phyloP scores from a whole-genome alignment of 2,797 vertebrate genomes.

The Phrynocephalus forsythii region DNA sequence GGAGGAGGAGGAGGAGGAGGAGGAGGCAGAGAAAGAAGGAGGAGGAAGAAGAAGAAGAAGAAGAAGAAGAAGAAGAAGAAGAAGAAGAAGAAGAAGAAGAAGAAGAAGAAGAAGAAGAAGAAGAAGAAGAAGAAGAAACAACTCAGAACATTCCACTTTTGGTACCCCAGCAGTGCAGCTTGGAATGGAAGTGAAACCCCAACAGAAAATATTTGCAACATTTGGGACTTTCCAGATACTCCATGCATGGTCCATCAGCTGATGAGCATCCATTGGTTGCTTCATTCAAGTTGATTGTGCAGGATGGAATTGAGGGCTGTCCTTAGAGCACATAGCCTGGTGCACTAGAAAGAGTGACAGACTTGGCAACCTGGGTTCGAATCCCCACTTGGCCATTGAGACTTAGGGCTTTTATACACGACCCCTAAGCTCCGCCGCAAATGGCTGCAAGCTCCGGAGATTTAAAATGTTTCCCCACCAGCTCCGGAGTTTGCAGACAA shows the following conservation, averaged over 20 bases:
- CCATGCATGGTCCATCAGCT: neutral
- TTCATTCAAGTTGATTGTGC: neutral
- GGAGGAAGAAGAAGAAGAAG: no score
- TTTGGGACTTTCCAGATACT: neutral
- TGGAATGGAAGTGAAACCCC: neutral
- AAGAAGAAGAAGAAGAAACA: conserved; percentile 32
- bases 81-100: conserved; percentile 33
- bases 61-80: no score
- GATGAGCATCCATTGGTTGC: neutral
- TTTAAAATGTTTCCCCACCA: no score
- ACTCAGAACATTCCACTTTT: conserved; percentile 25
- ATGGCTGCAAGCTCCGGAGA: no score
- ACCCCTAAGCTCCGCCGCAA: no score
- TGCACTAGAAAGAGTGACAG: no score
- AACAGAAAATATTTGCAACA: neutral
- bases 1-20: no score
- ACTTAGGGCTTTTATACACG: no score
- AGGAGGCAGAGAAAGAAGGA: no score
- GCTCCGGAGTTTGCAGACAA: no score
- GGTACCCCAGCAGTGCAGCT: neutral
- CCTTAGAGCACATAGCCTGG: neutral
- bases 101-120: conserved; percentile 32
- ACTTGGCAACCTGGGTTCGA: no score
- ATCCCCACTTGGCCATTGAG: no score
- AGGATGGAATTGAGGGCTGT: neutral